Conservation (phyloP, 2,888 invertebrate species). For the Lepidonotus clava region DNA sequence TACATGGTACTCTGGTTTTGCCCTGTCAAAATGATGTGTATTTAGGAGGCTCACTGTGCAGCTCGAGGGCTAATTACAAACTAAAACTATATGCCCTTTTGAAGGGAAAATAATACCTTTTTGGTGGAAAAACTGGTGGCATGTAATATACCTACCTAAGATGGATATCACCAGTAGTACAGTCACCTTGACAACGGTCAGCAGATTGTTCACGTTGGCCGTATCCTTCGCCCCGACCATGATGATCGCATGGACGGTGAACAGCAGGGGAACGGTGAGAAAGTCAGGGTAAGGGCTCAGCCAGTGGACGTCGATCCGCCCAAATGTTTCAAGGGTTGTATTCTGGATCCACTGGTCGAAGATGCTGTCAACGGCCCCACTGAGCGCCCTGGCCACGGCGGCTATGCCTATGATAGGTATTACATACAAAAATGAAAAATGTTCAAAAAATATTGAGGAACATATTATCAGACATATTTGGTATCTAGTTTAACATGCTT, state of each 20-base stretch:
- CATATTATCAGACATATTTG: too few relatives aligned
- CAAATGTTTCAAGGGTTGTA: neutral
- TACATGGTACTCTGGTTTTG: too few relatives aligned
- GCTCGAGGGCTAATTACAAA: too few relatives aligned
- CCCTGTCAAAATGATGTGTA: too few relatives aligned
- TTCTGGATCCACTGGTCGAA: neutral
- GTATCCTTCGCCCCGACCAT: neutral
- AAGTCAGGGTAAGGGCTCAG: constrained; percentile 4
- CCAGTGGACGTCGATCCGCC: neutral
- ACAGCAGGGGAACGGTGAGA: neutral
- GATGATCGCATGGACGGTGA: neutral
- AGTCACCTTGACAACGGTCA: neutral
- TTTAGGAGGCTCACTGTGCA: too few relatives aligned
- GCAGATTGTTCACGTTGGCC: neutral
- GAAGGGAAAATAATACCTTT: too few relatives aligned
- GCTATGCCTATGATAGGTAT: neutral
- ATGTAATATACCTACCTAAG: too few relatives aligned
- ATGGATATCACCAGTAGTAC: neutral
- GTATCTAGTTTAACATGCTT: too few relatives aligned
- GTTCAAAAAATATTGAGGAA: too few relatives aligned
- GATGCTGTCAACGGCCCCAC: neutral
- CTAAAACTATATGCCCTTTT: too few relatives aligned
- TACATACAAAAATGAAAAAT: too few relatives aligned
- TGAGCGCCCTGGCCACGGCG: neutral
- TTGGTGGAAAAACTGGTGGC: too few relatives aligned